A percentile compares a stretch with the other conserved stretches of the same genome.
Evolutionary conservation across 2,888 invertebrate species (phyloP).

Genomic region (Conus canariensis): DNA sequence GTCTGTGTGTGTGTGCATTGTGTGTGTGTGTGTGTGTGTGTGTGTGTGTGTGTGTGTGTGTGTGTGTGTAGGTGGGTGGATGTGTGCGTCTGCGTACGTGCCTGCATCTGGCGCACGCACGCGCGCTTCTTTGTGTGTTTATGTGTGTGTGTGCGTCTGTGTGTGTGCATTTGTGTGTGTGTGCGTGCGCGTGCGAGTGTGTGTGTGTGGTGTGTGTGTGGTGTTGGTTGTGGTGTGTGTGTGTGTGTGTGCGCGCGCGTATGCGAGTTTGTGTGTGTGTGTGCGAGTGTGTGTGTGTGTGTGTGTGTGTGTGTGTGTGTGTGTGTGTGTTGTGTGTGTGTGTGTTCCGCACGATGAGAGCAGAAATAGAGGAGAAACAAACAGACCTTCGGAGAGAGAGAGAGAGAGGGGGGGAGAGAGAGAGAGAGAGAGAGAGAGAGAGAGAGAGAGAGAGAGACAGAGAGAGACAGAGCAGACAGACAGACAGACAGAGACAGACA

Average conservation of each 20-base stretch:
- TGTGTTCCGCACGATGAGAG: neutral
- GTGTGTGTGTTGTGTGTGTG: neutral
- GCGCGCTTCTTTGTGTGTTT: neutral
- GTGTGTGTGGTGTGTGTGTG: neutral
- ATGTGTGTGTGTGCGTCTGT: neutral
- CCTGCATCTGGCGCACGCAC: neutral
- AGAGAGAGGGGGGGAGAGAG: neutral
- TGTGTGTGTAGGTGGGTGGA: neutral
- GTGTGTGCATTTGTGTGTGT: neutral
- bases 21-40: too few relatives aligned
- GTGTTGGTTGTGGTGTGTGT: too few relatives aligned
- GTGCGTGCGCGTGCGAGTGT: neutral
- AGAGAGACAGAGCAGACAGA: neutral
- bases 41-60: too few relatives aligned
- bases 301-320: too few relatives aligned
- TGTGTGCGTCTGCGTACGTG: conserved; percentile 6
- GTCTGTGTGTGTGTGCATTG: too few relatives aligned
- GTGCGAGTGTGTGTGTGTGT: too few relatives aligned
- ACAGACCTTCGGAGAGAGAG: neutral
- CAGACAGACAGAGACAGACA: neutral
- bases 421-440: neutral
- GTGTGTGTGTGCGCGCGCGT: neutral
- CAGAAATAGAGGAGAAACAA: too few relatives aligned
- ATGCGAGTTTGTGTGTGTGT: neutral
- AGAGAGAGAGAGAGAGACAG: neutral